Evolutionary conservation across 2,888 invertebrate species (phyloP).

Genomic region (Tenthredo amoena): DNA sequence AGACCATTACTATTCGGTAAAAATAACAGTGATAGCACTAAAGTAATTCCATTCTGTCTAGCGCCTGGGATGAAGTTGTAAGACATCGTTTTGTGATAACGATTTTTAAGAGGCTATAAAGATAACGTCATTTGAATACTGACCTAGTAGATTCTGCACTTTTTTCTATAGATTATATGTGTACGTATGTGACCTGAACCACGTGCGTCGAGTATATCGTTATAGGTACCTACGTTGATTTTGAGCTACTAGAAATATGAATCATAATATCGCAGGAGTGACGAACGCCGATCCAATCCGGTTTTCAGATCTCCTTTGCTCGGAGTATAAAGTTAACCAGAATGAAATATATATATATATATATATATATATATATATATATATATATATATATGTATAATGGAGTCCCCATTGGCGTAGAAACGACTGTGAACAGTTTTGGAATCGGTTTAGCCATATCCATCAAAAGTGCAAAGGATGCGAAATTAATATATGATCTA

Average conservation of each 20-base stretch:
- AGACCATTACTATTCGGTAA: background rate
- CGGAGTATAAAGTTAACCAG: background rate
- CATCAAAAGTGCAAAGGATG: background rate
- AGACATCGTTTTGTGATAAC: background rate
- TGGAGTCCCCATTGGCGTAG: background rate
- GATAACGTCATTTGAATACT: background rate
- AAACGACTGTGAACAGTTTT: background rate
- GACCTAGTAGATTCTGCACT: background rate
- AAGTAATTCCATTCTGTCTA: background rate
- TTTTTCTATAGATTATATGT: background rate
- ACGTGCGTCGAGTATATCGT: background rate
- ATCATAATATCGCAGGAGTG: conserved; percentile 23
- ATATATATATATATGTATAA: background rate
- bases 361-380: background rate
- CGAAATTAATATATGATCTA: background rate
- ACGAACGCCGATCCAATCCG: conserved; percentile 26
- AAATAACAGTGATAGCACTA: background rate
- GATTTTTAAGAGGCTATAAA: background rate
- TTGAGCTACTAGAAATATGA: conserved; percentile 20
- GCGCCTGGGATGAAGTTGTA: background rate
- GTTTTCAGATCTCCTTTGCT: conserved; percentile 18
- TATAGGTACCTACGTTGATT: background rate
- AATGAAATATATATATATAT: background rate
- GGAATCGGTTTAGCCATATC: background rate
- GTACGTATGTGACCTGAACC: background rate